Base-by-base conservation (phyloP, 1,140 invertebrate species). In the Sinonovacula constricta region DNA sequence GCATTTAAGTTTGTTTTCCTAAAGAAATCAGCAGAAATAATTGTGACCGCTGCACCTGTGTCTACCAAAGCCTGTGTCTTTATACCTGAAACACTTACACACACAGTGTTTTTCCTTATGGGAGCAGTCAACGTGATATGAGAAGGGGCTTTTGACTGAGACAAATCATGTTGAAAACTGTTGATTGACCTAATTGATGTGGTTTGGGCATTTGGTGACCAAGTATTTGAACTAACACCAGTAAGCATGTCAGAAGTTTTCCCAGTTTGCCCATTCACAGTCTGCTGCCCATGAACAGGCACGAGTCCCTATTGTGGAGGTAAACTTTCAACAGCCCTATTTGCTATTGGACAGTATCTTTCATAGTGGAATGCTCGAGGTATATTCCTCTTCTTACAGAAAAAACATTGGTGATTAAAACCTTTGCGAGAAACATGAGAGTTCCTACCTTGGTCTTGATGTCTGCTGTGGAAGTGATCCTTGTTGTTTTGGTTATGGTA, bases 221-320 rank as follows among this genome's bases (percentile, higher is more conserved):
- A n/a, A n/a, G n/a, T n/a, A n/a, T n/a, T n/a, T n/a, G n/a, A n/a
- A n/a, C n/a, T n/a, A n/a, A n/a, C n/a, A n/a, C n/a, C 2, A 3
- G 2, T 34, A 24, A 28, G 51, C 26, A 7, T 3, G 4, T 22
- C 18, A 14, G 45, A 10, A 51, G 53, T 76, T 22, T 62, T 74
- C 28, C 53, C 63, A 34, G 49, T 79, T 51, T 72, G 68, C 68
- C 67, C 51, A 66, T 65, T 53, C 77, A 62, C 51, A 68, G 51
- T 45, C 65, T 22, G n/a, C 26, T 70, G 67, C 51, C 74, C 49
- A 39, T 70, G 76, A 60, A 79, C 56, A 79, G 76, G 68, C 67
- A 26, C 68, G 68, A 65, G 24, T 66, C 60, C 67, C 67, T 79
- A 79, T 79, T 63, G 59, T 70, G 15, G 14, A 36, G 4, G n/a